Conservation (phyloP, 1,140 invertebrate genomes). For the Pantala flavescens region DNA sequence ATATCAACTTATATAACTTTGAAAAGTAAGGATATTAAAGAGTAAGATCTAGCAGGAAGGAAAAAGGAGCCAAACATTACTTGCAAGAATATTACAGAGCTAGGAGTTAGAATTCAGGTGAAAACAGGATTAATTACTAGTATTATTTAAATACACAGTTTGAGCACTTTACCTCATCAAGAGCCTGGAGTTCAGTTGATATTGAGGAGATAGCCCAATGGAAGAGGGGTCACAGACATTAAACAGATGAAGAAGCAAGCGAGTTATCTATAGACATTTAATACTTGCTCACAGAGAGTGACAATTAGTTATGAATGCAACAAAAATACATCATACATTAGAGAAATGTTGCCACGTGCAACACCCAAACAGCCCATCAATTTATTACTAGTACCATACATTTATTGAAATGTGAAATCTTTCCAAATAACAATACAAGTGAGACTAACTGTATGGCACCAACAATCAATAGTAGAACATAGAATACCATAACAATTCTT, state of each 20-base stretch:
- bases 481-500: neutral
- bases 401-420: neutral
- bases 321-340: neutral
- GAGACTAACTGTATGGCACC: neutral
- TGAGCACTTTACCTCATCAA: slow-evolving; percentile 15
- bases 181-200: slow-evolving; percentile 14
- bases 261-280: slow-evolving; percentile 5
- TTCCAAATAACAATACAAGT: neutral
- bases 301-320: neutral
- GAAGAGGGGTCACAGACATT: slow-evolving; percentile 6
- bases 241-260: slow-evolving; percentile 9
- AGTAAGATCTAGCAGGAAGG: too few species aligned
- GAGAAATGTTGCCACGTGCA: neutral
- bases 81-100: too few species aligned
- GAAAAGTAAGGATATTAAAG: too few species aligned
- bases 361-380: slow-evolving; percentile 8
- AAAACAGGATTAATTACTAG: neutral
- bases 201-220: slow-evolving; percentile 6
- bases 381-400: neutral
- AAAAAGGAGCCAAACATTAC: too few species aligned
- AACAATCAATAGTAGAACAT: neutral
- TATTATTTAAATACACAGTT: neutral
- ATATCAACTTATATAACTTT: too few species aligned
- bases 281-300: neutral
- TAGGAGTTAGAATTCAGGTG: too few species aligned